These are phyloP conservation scores for Bubo scandiacus DNA, from an alignment of 2,113 vertebrate genomes.

Conservation along the genomic window DNA sequence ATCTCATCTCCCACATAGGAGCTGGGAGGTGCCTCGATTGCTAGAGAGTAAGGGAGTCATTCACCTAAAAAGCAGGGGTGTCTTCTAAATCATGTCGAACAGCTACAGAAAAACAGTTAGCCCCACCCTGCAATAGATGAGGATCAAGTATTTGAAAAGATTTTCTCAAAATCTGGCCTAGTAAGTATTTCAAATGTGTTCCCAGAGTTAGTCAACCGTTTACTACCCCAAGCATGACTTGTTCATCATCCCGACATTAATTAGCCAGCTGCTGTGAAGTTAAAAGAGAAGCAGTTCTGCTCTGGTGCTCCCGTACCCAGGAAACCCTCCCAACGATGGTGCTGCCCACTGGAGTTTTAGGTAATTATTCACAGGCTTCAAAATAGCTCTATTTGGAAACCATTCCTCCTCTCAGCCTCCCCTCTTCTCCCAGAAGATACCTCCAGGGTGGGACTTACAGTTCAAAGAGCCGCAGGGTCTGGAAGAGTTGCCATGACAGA, in stretches of 20 bases:
- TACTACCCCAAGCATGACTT: conserved; percentile 18
- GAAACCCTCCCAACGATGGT: conserved; percentile 14
- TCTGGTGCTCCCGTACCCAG: not conserved
- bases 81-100: not conserved
- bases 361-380: conserved; percentile 5
- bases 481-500: conserved; percentile 96
- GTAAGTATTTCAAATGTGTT: not conserved
- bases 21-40: not conserved
- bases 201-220: not conserved
- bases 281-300: conserved; percentile 45
- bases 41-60: not conserved
- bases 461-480: conserved; percentile 92
- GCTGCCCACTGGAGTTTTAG: conserved; percentile 8
- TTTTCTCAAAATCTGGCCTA: not conserved
- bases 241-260: conserved; percentile 35
- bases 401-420: not conserved
- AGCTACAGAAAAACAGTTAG: not conserved
- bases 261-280: conserved; percentile 17
- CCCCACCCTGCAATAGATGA: not conserved
- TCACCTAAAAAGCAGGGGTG: not conserved
- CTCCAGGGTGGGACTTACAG: conserved; percentile 85
- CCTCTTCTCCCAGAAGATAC: not conserved
- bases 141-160: not conserved
- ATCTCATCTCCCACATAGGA: conserved; percentile 27
- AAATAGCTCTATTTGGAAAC: conserved; percentile 6